Conservation (phyloP, 2,113 vertebrate species). For the Pavo muticus region DNA sequence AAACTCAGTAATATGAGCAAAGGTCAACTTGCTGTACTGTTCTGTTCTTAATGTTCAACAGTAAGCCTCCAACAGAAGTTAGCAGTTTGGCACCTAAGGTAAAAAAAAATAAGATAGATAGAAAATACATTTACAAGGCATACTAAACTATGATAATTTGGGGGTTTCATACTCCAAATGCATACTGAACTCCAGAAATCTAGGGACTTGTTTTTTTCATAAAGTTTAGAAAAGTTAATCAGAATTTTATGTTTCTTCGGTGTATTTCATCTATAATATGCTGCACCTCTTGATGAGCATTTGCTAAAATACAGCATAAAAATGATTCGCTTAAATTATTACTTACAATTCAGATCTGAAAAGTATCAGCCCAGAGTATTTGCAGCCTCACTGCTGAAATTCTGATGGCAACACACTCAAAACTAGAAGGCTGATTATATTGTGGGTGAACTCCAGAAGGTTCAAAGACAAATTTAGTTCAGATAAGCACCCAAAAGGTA, state of each 20-base stretch:
- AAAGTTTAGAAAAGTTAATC: background rate
- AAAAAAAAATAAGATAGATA: background rate
- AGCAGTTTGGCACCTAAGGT: background rate
- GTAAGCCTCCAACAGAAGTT: background rate
- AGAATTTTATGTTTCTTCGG: background rate
- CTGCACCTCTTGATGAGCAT: constrained; percentile 69
- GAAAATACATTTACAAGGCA: constrained; percentile 24
- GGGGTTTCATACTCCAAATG: background rate
- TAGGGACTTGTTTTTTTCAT: background rate
- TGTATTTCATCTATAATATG: constrained; percentile 30
- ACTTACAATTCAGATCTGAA: constrained; percentile 17
- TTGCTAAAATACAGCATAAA: constrained; percentile 50
- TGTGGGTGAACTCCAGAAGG: constrained; percentile 4
- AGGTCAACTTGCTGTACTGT: constrained; percentile 41
- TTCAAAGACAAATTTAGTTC: constrained; percentile 31
- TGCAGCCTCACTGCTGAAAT: background rate
- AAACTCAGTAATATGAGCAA: constrained; percentile 24
- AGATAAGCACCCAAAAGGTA: constrained; percentile 63
- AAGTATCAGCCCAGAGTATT: background rate
- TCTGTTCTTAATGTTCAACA: background rate
- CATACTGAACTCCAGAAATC: background rate
- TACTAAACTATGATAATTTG: background rate
- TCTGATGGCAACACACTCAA: background rate
- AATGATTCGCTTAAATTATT: background rate
- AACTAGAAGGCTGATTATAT: background rate